Evolutionary conservation across 2,797 vertebrate genomes (phyloP).

Genomic region (Rousettus madagascariensis): DNA sequence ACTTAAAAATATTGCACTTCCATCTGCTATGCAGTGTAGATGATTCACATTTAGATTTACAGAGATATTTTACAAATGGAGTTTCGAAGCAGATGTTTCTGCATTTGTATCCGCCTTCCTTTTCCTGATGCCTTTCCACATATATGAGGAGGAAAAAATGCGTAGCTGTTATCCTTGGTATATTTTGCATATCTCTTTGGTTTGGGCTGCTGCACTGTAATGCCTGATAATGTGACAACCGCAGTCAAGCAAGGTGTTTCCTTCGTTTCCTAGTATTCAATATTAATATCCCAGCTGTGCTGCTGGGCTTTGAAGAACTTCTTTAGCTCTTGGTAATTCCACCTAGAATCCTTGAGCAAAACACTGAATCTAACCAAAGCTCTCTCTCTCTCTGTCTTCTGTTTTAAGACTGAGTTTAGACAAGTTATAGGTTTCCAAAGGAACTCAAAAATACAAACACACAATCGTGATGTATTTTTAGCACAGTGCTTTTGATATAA

Average conservation of each 20-base stretch:
- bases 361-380: neutral
- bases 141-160: neutral
- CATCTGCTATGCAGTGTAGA: conserved; percentile 57
- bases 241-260: neutral
- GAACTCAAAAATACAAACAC: neutral
- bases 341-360: neutral
- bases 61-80: conserved; percentile 43
- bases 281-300: conserved; percentile 37
- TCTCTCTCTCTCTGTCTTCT: neutral
- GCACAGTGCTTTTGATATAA: neutral
- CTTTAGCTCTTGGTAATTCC: conserved; percentile 13
- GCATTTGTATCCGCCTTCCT: neutral
- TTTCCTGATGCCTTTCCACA: conserved; percentile 24
- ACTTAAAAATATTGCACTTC: conserved; percentile 60
- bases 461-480: neutral
- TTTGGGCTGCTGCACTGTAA: conserved; percentile 35
- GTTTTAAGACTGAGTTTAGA: conserved; percentile 2
- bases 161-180: conserved; percentile 49
- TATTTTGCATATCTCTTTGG: conserved; percentile 45
- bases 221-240: conserved; percentile 50
- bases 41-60: conserved; percentile 54
- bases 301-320: neutral
- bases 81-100: conserved; percentile 64
- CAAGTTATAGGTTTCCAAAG: neutral
- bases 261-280: neutral